A percentile compares a stretch with the other conserved stretches of the same genome.
Conservation (phyloP, 1,140 invertebrate genomes). For the Polypedilum vanderplanki region DNA sequence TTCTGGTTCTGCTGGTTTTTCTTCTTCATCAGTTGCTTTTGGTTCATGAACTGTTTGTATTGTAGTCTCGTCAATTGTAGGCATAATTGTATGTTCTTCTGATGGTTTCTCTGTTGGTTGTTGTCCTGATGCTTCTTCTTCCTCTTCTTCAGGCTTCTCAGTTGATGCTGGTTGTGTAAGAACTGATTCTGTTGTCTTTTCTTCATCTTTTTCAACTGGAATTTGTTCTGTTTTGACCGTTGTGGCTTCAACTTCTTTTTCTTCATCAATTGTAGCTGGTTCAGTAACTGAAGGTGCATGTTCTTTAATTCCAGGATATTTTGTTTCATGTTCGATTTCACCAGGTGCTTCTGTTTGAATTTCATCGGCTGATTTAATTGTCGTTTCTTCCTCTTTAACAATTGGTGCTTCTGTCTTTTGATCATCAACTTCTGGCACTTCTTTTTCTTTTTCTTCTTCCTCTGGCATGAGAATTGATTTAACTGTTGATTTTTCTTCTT, state of each 20-base stretch:
- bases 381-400: constrained; percentile 30
- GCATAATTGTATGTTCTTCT: no score
- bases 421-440: constrained; percentile 26
- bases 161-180: no score
- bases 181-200: no score
- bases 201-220: no score
- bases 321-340: constrained; percentile 30
- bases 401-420: constrained; percentile 25
- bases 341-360: not conserved
- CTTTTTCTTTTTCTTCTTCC: not conserved
- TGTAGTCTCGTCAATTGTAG: no score
- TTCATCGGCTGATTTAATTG: constrained; percentile 31
- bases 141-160: constrained; percentile 32
- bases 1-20: constrained; percentile 31
- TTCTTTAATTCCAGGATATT: constrained; percentile 31
- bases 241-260: no score
- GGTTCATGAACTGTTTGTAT: constrained; percentile 31
- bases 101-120: constrained; percentile 30
- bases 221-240: no score
- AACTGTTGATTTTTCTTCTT: constrained; percentile 29
- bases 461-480: constrained; percentile 29
- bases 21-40: constrained; percentile 32
- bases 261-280: no score
- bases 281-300: no score
- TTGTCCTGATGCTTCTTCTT: constrained; percentile 30